These are phyloP conservation scores for Drosophila infuscata DNA, from an alignment of 2,888 invertebrate species.

Conservation along the genomic window DNA sequence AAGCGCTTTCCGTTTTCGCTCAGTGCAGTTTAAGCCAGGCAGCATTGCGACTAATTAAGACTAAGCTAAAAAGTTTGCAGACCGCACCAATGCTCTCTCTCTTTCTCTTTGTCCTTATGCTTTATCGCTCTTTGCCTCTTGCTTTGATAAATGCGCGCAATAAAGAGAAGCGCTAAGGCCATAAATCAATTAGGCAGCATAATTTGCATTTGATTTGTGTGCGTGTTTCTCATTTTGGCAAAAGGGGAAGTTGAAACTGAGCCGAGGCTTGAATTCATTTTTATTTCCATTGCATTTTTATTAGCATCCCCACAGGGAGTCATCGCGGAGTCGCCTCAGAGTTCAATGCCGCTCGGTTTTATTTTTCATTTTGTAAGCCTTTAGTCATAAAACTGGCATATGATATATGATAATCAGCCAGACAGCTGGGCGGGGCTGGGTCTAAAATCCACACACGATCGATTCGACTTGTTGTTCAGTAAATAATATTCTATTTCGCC, in stretches of 20 bases:
- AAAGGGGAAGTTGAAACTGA: constrained; percentile 27
- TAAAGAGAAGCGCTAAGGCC: constrained; percentile 58
- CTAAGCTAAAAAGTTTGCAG: constrained; percentile 70
- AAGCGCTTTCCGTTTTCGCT: constrained; percentile 29
- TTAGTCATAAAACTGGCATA: constrained; percentile 65
- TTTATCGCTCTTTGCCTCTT: neutral
- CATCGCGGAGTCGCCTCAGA: constrained; percentile 27
- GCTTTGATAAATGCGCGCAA: constrained; percentile 56
- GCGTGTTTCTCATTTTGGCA: constrained; percentile 36
- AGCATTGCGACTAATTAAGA: constrained; percentile 67
- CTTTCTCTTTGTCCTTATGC: neutral
- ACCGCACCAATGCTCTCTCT: constrained; percentile 29
- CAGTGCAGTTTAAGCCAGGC: constrained; percentile 25
- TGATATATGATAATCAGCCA: constrained; percentile 60
- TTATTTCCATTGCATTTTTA: constrained; percentile 70
- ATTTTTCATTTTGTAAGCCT: constrained; percentile 49
- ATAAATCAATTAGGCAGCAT: constrained; percentile 78
- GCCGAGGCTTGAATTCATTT: constrained; percentile 51
- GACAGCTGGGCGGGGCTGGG: constrained; percentile 36
- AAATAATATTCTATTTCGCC: constrained; percentile 36
- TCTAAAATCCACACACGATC: constrained; percentile 37
- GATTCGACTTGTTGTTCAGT: constrained; percentile 35
- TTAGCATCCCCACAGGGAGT: constrained; percentile 61
- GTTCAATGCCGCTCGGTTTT: constrained; percentile 47
- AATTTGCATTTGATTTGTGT: constrained; percentile 81